Base-by-base conservation (phyloP, 2,888 invertebrate species). In the Cataglyphis cursor region DNA sequence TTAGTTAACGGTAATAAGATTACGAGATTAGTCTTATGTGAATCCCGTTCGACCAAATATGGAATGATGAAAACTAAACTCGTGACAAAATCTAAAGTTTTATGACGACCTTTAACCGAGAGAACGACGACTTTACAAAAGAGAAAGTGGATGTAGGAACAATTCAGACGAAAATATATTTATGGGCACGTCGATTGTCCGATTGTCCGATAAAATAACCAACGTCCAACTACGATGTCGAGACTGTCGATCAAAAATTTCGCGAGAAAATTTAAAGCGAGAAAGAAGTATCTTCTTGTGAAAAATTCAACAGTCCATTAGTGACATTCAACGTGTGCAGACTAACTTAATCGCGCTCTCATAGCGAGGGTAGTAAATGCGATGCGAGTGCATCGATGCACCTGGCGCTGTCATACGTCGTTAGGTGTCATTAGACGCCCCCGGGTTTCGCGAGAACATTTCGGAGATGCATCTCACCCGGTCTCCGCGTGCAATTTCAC, bases 121-220 rank as follows among this genome's bases (percentile, higher is more conserved):
- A 48, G 66, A 66, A 75, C 15, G 59, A 15, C 15, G 24, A 59
- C 51, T 65, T 21, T 59, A 57, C 59, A 76, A 76, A 82, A 82
- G 81, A 82, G 76, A 82, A 82, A 82, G 76, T 48, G 12, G 35
- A 57, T 4, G 44, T 48, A 66, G 54, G 51, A 41, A 59, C 35
- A 82, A 76, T 82, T 41, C 57, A 3, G 12, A 41, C 24, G 59
- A 65, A 65, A 75, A 82, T 65, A n/a, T 48, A 66, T 82, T 82
- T 65, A 41, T 44, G 54, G 64, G 0, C 28, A 64, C 38, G 44
- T 8, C 38, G 57, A 48, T 15, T 82, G 51, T 51, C 48, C 35
- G 74, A 44, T 48, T 35, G 38, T 44, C 31, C 57, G 78, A 59
- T 21, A 68, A 41, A 70, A 28, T 59, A 59, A 18, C 21, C 0